Conservation (phyloP, 2,113 vertebrate species). For the Sphaerodactylus townsendi region DNA sequence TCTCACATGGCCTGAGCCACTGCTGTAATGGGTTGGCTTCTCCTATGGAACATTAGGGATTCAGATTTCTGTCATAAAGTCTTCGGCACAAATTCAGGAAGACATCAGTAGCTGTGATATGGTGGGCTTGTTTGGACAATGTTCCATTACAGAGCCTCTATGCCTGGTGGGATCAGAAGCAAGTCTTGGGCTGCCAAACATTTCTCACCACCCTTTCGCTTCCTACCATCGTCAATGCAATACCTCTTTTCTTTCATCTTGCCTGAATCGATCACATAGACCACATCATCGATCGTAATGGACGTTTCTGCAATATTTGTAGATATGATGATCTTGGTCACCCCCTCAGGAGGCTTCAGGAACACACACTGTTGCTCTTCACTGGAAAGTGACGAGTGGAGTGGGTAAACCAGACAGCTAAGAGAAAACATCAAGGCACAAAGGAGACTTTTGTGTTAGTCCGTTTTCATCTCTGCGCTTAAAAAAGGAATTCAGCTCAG, state of each 20-base stretch:
- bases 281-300: conserved; percentile 94
- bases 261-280: conserved; percentile 95
- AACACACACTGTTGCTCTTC: conserved; percentile 97
- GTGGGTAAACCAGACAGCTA: conserved; percentile 91
- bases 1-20: neutral
- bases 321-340: conserved; percentile 96
- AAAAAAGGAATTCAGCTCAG: neutral
- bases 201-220: neutral
- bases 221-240: neutral
- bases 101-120: too few relatives aligned
- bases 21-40: neutral
- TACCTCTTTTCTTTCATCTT: conserved; percentile 99
- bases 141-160: too few relatives aligned
- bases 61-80: neutral
- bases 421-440: conserved; percentile 29
- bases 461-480: neutral
- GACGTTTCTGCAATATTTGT: conserved; percentile 98
- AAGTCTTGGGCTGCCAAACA: neutral
- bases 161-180: neutral
- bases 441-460: neutral
- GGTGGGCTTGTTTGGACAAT: too few relatives aligned
- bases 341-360: conserved; percentile 82
- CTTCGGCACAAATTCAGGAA: too few relatives aligned
- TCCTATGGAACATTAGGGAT: neutral
- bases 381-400: conserved; percentile 93